Conservation (phyloP, 2,113 vertebrate species). For the Psittacula cyanocephala region DNA sequence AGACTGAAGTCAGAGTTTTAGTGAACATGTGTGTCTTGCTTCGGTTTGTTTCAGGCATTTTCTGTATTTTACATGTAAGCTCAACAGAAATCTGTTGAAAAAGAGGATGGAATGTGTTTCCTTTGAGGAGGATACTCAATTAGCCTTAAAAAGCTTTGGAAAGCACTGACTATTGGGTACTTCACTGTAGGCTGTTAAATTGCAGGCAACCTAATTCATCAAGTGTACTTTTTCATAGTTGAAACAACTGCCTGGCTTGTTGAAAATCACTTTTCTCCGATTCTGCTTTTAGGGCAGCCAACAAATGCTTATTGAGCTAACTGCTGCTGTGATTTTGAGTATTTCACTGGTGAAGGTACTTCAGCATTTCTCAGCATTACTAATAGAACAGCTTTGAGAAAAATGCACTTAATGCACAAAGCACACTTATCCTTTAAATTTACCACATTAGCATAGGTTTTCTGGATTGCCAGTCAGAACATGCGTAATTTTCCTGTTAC, state of each 20-base stretch:
- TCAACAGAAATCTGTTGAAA: background rate
- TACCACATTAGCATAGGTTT: background rate
- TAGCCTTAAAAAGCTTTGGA: background rate
- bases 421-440: background rate
- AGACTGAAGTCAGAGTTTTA: background rate
- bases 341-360: background rate
- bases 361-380: conserved; percentile 3
- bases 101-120: background rate
- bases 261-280: background rate
- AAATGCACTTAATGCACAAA: background rate
- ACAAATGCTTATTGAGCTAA: conserved; percentile 13
- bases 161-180: background rate
- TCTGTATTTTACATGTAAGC: background rate
- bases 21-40: background rate
- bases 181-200: background rate
- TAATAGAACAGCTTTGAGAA: background rate
- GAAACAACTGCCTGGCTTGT: background rate
- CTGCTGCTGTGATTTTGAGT: background rate
- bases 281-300: background rate
- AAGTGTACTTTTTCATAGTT: background rate
- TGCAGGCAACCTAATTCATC: background rate
- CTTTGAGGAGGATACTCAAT: background rate
- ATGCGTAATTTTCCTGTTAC: background rate
- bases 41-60: background rate
- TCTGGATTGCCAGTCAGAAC: background rate